Percentiles rank a stretch among this genome's conserved stretches.
Evolutionary conservation across 2,113 vertebrate species (phyloP).

Genomic region (Labrus mixtus): DNA sequence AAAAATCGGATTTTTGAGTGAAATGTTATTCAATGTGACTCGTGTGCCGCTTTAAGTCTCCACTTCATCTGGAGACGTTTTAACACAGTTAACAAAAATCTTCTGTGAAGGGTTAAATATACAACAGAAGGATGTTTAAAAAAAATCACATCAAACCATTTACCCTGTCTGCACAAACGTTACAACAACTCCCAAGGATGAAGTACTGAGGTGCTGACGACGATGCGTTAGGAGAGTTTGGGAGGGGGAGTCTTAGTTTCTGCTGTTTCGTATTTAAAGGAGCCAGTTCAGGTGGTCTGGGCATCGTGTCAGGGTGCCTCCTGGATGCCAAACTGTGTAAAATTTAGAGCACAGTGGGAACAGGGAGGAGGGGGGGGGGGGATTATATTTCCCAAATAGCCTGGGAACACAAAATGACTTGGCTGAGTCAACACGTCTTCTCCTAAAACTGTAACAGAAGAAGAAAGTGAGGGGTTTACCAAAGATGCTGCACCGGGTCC

Average conservation of each 20-base stretch:
- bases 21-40: not conserved
- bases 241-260: constrained; percentile 21
- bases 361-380: not conserved
- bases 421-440: not conserved
- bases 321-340: not conserved
- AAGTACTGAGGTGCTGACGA: constrained; percentile 34
- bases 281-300: not conserved
- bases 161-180: constrained; percentile 13
- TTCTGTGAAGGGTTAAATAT: not conserved
- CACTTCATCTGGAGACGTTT: not conserved
- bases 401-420: not conserved
- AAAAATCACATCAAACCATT: constrained; percentile 15
- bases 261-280: constrained; percentile 9
- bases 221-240: constrained; percentile 23
- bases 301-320: not conserved
- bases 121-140: constrained; percentile 9
- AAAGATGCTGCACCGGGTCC: not conserved
- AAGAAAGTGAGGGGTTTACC: not conserved
- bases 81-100: not conserved
- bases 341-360: not conserved
- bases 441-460: constrained; percentile 4
- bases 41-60: not conserved
- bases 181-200: constrained; percentile 11
- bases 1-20: not conserved
- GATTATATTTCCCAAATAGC: not conserved